These are phyloP conservation scores for Aphodius sticticus DNA, from an alignment of 2,888 invertebrate genomes.

Conservation along the genomic window DNA sequence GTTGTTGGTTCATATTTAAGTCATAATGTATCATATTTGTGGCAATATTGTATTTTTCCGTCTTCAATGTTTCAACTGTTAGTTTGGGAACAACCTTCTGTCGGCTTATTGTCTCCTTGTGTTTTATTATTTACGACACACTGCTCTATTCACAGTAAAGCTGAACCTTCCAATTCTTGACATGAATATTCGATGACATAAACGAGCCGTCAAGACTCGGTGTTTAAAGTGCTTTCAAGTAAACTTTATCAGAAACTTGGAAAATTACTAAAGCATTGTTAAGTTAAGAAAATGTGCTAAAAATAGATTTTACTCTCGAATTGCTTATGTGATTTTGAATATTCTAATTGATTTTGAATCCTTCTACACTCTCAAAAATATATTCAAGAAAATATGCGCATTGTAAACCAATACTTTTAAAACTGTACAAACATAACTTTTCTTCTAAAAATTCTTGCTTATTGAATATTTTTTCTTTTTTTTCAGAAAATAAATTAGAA, in stretches of 20 bases:
- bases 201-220: not conserved
- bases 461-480: not conserved
- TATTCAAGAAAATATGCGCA: too few relatives aligned
- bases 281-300: too few relatives aligned
- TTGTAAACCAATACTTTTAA: not conserved
- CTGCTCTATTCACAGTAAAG: not conserved
- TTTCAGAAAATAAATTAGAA: constrained; percentile 46
- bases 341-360: too few relatives aligned
- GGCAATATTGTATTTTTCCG: not conserved
- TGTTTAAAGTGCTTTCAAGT: not conserved
- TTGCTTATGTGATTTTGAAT: too few relatives aligned
- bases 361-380: too few relatives aligned
- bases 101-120: not conserved
- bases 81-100: not conserved
- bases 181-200: not conserved
- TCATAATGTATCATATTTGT: too few relatives aligned
- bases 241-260: too few relatives aligned
- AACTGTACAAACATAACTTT: not conserved
- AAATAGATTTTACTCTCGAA: too few relatives aligned
- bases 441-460: not conserved
- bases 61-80: not conserved
- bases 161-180: not conserved
- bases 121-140: not conserved
- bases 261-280: too few relatives aligned
- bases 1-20: too few relatives aligned